Evolutionary conservation across 1,140 invertebrate genomes (phyloP).

Genomic region (Drosophila carrolli): DNA sequence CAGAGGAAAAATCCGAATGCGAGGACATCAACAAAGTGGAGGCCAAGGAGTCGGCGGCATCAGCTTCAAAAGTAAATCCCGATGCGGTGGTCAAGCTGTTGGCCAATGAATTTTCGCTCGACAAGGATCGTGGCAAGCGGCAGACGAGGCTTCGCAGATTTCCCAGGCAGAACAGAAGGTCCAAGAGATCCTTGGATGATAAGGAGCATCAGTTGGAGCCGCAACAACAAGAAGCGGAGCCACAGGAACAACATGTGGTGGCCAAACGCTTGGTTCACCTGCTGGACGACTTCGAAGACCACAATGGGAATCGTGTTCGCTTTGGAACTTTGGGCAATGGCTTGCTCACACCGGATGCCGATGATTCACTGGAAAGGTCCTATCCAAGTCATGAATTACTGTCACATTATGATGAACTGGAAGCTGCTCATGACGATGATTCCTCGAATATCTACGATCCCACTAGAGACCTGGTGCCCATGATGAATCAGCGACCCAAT

Average conservation of each 20-base stretch:
- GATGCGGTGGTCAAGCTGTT: conserved; percentile 53
- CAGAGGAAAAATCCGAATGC: not conserved
- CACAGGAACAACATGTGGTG: not conserved
- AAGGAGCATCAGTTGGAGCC: not conserved
- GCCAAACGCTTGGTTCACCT: conserved; percentile 5
- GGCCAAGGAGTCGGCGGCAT: not conserved
- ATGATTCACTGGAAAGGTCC: not conserved
- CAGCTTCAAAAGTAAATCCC: conserved; percentile 13
- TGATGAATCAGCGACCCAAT: conserved; percentile 39
- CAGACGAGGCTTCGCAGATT: not conserved
- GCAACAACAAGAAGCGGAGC: not conserved
- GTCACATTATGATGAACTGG: conserved; percentile 10
- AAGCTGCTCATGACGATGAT: not conserved
- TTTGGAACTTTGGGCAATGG: conserved; percentile 53
- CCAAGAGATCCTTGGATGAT: conserved; percentile 26
- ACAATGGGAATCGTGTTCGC: conserved; percentile 59
- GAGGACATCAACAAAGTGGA: conserved; percentile 1
- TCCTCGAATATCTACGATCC: conserved; percentile 16
- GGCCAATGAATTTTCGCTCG: conserved; percentile 51
- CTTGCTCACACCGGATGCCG: conserved; percentile 16
- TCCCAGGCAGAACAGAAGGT: not conserved
- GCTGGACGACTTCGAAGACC: conserved; percentile 59
- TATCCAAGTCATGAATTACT: conserved; percentile 16
- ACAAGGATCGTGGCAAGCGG: conserved; percentile 44
- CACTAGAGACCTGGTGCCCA: conserved; percentile 45